Conservation (phyloP, 2,888 invertebrate species). For the Tipula lateralis region DNA sequence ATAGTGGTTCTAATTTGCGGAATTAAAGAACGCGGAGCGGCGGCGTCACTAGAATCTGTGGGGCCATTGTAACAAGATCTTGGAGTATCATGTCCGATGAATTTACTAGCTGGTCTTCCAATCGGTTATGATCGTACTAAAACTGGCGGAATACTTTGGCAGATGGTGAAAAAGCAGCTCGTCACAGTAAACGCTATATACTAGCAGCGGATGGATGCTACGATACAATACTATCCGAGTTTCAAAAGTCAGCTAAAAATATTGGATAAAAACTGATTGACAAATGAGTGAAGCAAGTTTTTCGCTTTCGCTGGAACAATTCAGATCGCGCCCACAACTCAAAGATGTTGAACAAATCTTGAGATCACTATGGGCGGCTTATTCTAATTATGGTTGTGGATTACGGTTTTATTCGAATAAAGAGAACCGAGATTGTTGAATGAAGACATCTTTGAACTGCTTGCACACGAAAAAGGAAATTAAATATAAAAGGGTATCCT, state of each 20-base stretch:
- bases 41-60: slow-evolving; percentile 61
- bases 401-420: too few relatives aligned
- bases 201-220: slow-evolving; percentile 89
- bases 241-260: slow-evolving; percentile 52
- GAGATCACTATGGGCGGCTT: slow-evolving; percentile 66
- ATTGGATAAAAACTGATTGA: slow-evolving; percentile 43
- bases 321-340: slow-evolving; percentile 58
- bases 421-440: too few relatives aligned
- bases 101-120: slow-evolving; percentile 50
- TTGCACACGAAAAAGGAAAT: too few relatives aligned
- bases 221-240: slow-evolving; percentile 71
- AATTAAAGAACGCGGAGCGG: slow-evolving; percentile 64
- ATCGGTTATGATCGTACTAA: slow-evolving; percentile 53
- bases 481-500: too few relatives aligned
- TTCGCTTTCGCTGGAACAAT: slow-evolving; percentile 76
- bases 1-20: slow-evolving; percentile 44
- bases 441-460: too few relatives aligned
- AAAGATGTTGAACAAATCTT: slow-evolving; percentile 52
- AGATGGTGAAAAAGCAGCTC: slow-evolving; percentile 50
- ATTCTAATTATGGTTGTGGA: too few relatives aligned
- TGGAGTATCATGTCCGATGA: slow-evolving; percentile 66
- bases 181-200: slow-evolving; percentile 56
- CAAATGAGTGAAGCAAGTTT: slow-evolving; percentile 66
- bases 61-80: slow-evolving; percentile 64
- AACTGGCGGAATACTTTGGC: slow-evolving; percentile 58